Conservation (phyloP, 2,113 vertebrate genomes). For the Lethenteron reissneri region DNA sequence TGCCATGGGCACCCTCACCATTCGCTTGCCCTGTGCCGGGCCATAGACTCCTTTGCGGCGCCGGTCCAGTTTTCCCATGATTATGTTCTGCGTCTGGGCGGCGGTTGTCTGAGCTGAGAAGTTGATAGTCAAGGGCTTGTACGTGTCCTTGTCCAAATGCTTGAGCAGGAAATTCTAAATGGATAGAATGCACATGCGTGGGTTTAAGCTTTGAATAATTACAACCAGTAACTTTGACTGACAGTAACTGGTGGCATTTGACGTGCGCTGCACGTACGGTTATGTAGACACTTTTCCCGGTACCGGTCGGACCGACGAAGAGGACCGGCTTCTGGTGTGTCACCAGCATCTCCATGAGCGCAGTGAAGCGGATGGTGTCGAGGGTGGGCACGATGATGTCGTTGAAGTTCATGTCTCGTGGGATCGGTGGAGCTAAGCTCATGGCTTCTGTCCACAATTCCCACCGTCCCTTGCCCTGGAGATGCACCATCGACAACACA, state of each 20-base stretch:
- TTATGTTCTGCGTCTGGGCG: constrained; percentile 59
- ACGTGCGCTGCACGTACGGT: constrained; percentile 22
- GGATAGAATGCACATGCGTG: constrained; percentile 12
- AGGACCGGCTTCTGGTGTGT: constrained; percentile 53
- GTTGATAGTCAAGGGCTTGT: constrained; percentile 57
- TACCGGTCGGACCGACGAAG: constrained; percentile 64
- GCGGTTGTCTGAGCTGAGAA: constrained; percentile 76
- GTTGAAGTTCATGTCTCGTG: constrained; percentile 44
- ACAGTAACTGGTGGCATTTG: too few species aligned
- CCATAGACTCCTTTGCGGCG: constrained; percentile 54
- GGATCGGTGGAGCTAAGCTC: constrained; percentile 27
- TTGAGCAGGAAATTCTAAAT: constrained; percentile 57
- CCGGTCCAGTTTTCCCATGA: constrained; percentile 70
- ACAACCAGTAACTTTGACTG: too few species aligned
- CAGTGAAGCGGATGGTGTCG: constrained; percentile 49
- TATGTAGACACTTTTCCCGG: constrained; percentile 65
- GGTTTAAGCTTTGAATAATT: too few species aligned
- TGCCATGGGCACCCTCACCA: constrained; percentile 23
- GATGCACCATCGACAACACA: background rate
- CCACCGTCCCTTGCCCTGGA: constrained; percentile 49
- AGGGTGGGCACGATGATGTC: constrained; percentile 75
- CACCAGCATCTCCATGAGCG: constrained; percentile 44
- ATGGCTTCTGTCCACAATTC: constrained; percentile 47
- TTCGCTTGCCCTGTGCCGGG: constrained; percentile 49
- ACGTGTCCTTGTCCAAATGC: constrained; percentile 42